Conservation (phyloP, 2,113 vertebrate species). For the Baryphthengus martii region DNA sequence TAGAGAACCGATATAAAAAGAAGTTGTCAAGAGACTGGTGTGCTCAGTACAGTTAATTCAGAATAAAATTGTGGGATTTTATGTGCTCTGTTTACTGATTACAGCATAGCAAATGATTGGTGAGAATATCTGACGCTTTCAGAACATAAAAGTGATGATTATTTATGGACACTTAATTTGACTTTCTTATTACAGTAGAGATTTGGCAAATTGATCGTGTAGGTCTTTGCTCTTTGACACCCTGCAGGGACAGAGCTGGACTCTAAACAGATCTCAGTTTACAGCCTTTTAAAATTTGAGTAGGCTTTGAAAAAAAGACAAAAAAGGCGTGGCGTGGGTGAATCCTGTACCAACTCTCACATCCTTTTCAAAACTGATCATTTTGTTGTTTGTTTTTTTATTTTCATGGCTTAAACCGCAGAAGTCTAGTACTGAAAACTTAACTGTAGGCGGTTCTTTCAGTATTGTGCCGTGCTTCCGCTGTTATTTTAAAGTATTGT, state of each 20-base stretch:
- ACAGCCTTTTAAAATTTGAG: neutral
- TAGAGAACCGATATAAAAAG: neutral
- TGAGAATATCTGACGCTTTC: neutral
- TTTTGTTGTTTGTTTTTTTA: neutral
- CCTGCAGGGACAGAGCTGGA: neutral
- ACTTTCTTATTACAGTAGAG: neutral
- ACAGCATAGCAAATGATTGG: accelerated
- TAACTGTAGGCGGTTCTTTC: neutral
- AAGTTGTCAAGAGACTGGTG: neutral
- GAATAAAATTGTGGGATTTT: accelerated
- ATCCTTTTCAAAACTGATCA: neutral
- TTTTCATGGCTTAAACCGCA: neutral
- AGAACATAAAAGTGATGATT: neutral
- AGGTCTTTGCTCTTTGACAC: neutral
- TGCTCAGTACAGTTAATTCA: neutral
- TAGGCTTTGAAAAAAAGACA: neutral
- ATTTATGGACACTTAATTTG: neutral
- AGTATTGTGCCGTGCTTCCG: neutral
- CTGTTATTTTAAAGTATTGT: neutral
- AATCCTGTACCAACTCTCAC: neutral
- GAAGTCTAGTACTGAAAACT: neutral
- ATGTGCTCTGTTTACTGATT: accelerated
- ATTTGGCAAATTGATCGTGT: neutral
- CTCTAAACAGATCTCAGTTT: neutral
- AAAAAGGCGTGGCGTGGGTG: neutral